These are phyloP conservation scores for Pristionchus mayeri DNA, from an alignment of 2,888 invertebrate genomes.

Conservation along the genomic window DNA sequence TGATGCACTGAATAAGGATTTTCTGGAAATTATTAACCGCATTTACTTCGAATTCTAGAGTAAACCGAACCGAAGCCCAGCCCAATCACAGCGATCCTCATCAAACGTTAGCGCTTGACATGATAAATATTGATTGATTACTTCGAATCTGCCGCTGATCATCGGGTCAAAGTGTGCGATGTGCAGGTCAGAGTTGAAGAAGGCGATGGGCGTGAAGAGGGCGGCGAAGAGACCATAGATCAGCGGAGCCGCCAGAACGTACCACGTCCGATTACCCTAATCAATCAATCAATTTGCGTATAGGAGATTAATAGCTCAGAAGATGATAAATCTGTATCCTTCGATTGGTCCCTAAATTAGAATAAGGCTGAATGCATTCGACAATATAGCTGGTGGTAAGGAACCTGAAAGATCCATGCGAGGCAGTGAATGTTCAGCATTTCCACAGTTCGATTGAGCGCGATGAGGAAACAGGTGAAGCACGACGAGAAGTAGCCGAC, in stretches of 20 bases:
- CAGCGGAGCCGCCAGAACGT: background rate
- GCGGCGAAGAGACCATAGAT: background rate
- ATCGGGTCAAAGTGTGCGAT: slow-evolving; percentile 26
- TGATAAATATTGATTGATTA: too few species aligned
- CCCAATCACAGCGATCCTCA: too few species aligned
- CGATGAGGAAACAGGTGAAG: slow-evolving; percentile 12
- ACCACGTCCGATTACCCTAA: background rate
- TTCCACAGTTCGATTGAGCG: slow-evolving; percentile 9
- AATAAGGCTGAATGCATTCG: background rate
- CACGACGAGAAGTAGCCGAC: slow-evolving; percentile 8
- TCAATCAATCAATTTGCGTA: too few species aligned
- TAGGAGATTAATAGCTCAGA: too few species aligned
- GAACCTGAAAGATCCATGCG: background rate
- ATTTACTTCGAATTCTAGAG: too few species aligned
- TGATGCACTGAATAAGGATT: too few species aligned
- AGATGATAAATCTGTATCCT: too few species aligned
- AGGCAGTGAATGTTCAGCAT: background rate
- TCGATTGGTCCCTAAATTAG: too few species aligned
- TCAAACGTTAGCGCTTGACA: too few species aligned
- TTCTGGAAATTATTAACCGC: too few species aligned
- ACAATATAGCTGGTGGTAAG: background rate
- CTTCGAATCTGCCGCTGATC: slow-evolving; percentile 5
- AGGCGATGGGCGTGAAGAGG: background rate
- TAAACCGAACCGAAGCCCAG: background rate
- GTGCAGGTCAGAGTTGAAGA: slow-evolving; percentile 33